phyloP scores from a whole-genome alignment of 2,888 invertebrate genomes.

The Leptinotarsa juncta region DNA sequence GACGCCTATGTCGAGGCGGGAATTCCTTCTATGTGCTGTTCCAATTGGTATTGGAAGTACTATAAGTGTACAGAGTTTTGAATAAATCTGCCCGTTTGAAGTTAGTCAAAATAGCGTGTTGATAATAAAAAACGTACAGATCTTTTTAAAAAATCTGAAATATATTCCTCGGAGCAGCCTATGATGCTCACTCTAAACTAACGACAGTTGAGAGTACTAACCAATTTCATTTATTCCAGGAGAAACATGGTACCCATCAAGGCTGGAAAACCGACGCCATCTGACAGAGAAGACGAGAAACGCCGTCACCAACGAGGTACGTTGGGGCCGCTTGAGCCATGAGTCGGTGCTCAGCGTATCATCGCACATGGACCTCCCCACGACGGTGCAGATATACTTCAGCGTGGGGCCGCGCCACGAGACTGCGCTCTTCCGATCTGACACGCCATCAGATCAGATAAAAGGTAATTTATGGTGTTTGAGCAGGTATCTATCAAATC shows the following conservation, averaged over 20 bases:
- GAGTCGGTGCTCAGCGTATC: conserved; percentile 67
- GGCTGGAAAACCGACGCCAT: background rate
- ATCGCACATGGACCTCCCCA: conserved; percentile 67
- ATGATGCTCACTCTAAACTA: too few relatives aligned
- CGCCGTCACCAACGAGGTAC: conserved; percentile 7
- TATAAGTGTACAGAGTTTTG: too few relatives aligned
- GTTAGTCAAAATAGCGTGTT: too few relatives aligned
- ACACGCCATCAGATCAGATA: conserved; percentile 64
- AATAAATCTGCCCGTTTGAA: too few relatives aligned
- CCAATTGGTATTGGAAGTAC: too few relatives aligned
- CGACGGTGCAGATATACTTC: conserved; percentile 66
- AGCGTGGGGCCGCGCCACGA: conserved; percentile 66
- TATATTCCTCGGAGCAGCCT: too few relatives aligned
- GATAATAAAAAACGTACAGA: too few relatives aligned
- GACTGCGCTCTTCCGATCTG: conserved; percentile 63
- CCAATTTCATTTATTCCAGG: conserved; percentile 19
- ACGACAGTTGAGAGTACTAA: background rate
- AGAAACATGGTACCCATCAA: conserved; percentile 28
- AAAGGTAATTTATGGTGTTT: conserved; percentile 58
- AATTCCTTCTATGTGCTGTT: too few relatives aligned
- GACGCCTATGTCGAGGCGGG: too few relatives aligned
- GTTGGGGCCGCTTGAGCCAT: conserved; percentile 68
- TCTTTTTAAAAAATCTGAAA: too few relatives aligned
- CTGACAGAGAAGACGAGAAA: conserved; percentile 4
- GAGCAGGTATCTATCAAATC: background rate